Conservation (phyloP, 2,113 vertebrate species). For the Thymallus thymallus region DNA sequence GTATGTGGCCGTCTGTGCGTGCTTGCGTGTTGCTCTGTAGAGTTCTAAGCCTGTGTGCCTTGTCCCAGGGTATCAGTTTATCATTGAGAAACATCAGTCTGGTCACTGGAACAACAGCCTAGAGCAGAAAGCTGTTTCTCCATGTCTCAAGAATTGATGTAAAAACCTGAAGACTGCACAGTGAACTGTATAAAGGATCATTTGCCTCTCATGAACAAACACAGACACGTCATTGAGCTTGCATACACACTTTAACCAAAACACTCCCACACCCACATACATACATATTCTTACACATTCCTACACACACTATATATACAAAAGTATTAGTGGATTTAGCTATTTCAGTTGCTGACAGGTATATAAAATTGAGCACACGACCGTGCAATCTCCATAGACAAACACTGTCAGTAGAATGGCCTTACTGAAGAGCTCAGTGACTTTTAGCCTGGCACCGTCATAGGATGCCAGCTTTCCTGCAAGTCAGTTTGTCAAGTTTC, state of each 20-base stretch:
- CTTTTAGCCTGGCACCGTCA: no score
- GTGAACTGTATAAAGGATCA: no score
- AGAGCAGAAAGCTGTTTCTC: neutral
- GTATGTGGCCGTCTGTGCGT: neutral
- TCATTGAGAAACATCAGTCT: neutral
- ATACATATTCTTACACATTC: neutral
- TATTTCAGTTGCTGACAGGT: no score
- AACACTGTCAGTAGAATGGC: no score
- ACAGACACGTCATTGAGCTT: neutral
- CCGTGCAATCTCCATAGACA: no score
- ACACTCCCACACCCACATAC: conserved; percentile 13
- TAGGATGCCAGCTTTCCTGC: no score
- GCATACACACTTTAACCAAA: neutral
- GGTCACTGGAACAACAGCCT: conserved; percentile 9
- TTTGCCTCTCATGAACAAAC: neutral
- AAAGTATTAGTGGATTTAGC: no score
- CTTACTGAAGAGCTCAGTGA: no score
- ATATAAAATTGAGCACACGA: no score
- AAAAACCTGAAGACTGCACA: neutral
- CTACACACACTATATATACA: conserved; percentile 15
- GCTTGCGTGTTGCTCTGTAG: neutral
- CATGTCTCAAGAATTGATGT: neutral
- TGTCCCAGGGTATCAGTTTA: neutral
- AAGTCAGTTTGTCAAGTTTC: no score
- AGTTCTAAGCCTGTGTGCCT: neutral